Conservation (phyloP, 2,888 invertebrate genomes). For the Halictus ligatus region DNA sequence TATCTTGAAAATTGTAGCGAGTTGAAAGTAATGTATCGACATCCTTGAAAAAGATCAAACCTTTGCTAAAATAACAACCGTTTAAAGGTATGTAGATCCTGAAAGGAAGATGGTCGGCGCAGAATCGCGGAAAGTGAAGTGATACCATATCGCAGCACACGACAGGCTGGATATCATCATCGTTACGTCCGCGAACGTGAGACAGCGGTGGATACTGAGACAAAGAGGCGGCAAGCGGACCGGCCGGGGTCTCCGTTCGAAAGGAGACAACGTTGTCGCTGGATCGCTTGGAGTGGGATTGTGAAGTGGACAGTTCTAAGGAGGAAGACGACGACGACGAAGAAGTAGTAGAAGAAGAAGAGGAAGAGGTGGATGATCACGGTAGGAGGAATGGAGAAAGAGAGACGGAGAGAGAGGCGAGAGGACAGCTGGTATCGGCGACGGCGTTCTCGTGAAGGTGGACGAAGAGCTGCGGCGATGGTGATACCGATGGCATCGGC, state of each 20-base stretch:
- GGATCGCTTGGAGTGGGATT: slow-evolving; percentile 27
- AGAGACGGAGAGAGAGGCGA: slow-evolving; percentile 43
- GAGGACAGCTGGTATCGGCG: slow-evolving; percentile 61
- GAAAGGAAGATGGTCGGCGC: not conserved
- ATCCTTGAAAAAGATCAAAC: not conserved
- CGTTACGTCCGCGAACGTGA: slow-evolving; percentile 14
- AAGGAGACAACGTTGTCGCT: slow-evolving; percentile 52
- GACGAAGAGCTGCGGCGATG: slow-evolving; percentile 60
- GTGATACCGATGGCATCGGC: slow-evolving; percentile 84
- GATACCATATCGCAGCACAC: slow-evolving; percentile 1
- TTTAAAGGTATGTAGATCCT: not conserved
- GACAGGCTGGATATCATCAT: slow-evolving; percentile 34
- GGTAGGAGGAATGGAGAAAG: not conserved
- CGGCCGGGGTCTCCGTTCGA: slow-evolving; percentile 53
- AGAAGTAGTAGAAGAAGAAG: slow-evolving; percentile 10
- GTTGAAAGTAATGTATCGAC: not conserved
- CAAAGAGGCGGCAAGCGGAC: slow-evolving; percentile 56
- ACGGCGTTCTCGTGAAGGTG: slow-evolving; percentile 56
- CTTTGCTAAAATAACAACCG: not conserved
- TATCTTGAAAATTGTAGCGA: not conserved
- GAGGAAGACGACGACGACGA: slow-evolving; percentile 21
- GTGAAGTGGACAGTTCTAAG: slow-evolving; percentile 30
- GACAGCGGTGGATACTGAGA: slow-evolving; percentile 24
- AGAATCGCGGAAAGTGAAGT: not conserved
- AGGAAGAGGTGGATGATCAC: not conserved